Percentiles rank a stretch among this genome's conserved stretches.
phyloP scores from a whole-genome alignment of 2,797 vertebrate genomes.

The Sebastes hubbsi region DNA sequence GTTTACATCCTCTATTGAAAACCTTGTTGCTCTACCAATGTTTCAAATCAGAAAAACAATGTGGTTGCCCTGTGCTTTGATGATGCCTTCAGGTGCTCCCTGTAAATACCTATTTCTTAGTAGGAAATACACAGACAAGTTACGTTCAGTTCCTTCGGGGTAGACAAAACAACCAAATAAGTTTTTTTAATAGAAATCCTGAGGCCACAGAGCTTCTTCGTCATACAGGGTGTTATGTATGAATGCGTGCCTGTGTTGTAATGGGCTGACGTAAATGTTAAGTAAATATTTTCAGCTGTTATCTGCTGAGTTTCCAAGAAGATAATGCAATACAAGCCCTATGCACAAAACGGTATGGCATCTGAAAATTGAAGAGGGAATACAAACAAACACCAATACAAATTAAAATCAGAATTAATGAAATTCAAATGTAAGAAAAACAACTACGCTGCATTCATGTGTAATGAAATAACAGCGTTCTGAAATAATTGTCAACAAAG shows the following conservation, averaged over 20 bases:
- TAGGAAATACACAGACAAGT: not conserved
- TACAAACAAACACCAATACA: not conserved
- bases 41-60: not conserved
- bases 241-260: not conserved
- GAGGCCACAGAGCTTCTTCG: not conserved
- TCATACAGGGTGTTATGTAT: no score
- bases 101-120: not conserved
- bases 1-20: not conserved
- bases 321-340: not conserved
- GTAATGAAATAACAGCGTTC: not conserved
- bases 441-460: not conserved
- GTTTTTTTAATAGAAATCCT: not conserved
- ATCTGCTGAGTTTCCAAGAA: not conserved
- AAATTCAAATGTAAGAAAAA: no score
- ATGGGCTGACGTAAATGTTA: not conserved
- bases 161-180: not conserved
- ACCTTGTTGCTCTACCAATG: not conserved
- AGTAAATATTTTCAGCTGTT: not conserved
- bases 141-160: rapidly evolving
- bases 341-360: not conserved
- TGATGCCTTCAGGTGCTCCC: slow-evolving; percentile 9
- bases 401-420: not conserved
- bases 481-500: not conserved
- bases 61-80: not conserved
- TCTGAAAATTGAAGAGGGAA: not conserved